phyloP scores from a whole-genome alignment of 2,797 vertebrate genomes.

The Nannoperca australis region DNA sequence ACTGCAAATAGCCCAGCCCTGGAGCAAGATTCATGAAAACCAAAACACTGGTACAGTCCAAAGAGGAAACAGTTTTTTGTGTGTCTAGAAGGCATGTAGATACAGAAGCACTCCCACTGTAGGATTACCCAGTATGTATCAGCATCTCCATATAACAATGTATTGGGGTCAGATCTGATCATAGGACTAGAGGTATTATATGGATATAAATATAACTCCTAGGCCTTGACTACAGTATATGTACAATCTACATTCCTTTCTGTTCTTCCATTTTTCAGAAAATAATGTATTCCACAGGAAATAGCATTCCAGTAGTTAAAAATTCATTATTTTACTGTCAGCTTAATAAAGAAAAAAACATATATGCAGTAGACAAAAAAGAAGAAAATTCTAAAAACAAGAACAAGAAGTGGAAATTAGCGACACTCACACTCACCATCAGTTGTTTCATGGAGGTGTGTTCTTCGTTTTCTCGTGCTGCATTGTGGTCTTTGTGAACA shows the following conservation, averaged over 20 bases:
- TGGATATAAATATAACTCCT: slow-evolving; percentile 77
- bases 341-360: slow-evolving; percentile 27
- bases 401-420: slow-evolving; percentile 41
- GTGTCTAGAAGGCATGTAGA: slow-evolving; percentile 61
- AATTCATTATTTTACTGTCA: slow-evolving; percentile 62
- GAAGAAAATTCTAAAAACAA: slow-evolving; percentile 13
- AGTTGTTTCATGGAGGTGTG: slow-evolving; percentile 97
- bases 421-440: slow-evolving; percentile 92
- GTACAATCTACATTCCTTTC: slow-evolving; percentile 33
- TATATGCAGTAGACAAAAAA: not conserved
- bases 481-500: slow-evolving; percentile 96
- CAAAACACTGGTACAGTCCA: slow-evolving; percentile 63
- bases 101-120: slow-evolving; percentile 67
- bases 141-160: slow-evolving; percentile 69
- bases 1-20: slow-evolving; percentile 66
- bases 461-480: slow-evolving; percentile 92
- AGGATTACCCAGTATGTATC: slow-evolving; percentile 65
- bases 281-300: slow-evolving; percentile 45
- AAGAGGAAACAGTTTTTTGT: slow-evolving; percentile 60
- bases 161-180: slow-evolving; percentile 49
- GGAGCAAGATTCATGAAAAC: slow-evolving; percentile 55
- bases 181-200: slow-evolving; percentile 32
- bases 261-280: slow-evolving; percentile 65
- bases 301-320: slow-evolving; percentile 47
- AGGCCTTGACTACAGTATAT: slow-evolving; percentile 44